These are phyloP conservation scores for Agonopterix heracliana DNA, from an alignment of 2,888 invertebrate species.

Conservation along the genomic window DNA sequence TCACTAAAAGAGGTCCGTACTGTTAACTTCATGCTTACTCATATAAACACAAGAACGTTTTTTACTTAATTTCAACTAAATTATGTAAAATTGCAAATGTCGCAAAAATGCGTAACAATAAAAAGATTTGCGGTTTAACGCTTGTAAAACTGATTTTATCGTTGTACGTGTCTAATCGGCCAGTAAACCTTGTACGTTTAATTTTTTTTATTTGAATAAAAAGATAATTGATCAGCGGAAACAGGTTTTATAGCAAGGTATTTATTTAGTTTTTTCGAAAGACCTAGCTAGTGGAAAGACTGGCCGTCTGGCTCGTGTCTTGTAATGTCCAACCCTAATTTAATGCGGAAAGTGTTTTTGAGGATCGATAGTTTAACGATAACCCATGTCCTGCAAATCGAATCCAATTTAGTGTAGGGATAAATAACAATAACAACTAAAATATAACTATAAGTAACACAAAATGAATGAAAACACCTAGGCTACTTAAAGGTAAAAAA, in stretches of 20 bases:
- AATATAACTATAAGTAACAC: too few relatives aligned
- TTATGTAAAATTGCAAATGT: slow-evolving; percentile 15
- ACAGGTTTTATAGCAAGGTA: slow-evolving; percentile 36
- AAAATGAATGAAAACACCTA: too few relatives aligned
- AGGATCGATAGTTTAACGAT: too few relatives aligned
- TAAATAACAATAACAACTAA: too few relatives aligned
- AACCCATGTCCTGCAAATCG: too few relatives aligned
- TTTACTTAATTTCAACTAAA: not conserved
- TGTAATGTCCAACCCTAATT: too few relatives aligned
- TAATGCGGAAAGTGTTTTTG: too few relatives aligned
- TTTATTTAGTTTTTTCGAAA: slow-evolving; percentile 37
- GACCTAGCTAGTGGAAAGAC: slow-evolving; percentile 8
- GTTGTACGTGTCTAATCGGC: slow-evolving; percentile 53
- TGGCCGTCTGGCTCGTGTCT: slow-evolving; percentile 1
- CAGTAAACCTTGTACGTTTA: slow-evolving; percentile 52
- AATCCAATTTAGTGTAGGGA: too few relatives aligned
- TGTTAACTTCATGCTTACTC: slow-evolving; percentile 2
- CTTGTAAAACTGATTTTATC: slow-evolving; percentile 35
- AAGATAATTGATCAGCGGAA: slow-evolving; percentile 66
- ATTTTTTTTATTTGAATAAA: slow-evolving; percentile 43
- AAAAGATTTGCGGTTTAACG: slow-evolving; percentile 27
- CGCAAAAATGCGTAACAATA: slow-evolving; percentile 17
- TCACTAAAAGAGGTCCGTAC: slow-evolving; percentile 26
- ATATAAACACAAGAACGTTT: not conserved
- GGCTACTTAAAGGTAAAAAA: too few relatives aligned